Base-by-base conservation (phyloP, 1,140 invertebrate species). In the Vollenhovia emeryi region DNA sequence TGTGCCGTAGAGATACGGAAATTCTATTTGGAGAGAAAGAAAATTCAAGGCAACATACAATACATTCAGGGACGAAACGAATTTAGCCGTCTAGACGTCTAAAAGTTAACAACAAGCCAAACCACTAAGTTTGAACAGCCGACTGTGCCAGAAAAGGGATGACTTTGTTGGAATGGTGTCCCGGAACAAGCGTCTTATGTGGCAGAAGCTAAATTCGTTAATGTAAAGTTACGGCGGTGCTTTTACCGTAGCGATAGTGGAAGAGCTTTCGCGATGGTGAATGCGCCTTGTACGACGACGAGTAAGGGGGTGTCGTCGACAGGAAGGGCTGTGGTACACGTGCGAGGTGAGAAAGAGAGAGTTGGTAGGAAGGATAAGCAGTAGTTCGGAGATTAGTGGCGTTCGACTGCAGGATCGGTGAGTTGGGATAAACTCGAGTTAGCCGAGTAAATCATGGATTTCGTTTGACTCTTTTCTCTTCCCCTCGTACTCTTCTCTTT, bases 401-500 rank as follows among this genome's bases (percentile, higher is more conserved):
- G 45, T 78, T 89, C 89, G 75, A 90, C 89, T 83, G 85, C 89
- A 85, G 83, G 74, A 89, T 78, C 64, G 75, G 86, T 71, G 50
- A 45, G 71, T 52, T 24, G 40, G 85, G 78, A 90, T 89, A 87
- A 90, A 85, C 83, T 87, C 78, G 83, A 90, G 86, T 87, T 86
- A 84, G 30, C 60, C 40, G 78, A 87, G 86, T 76, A 90, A 90
- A 90, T 90, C 89, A 87, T 83, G 82, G 82, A 75, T 62, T 87
- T 80, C 75, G 75, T 86, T 90, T 73, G 33, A 74, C n/a, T 57
- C 52, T 59, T 60, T 68, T 45, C 24, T 84, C 36, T 30, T 18
- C 24, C 13, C 21, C 73, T 45, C 48, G 0, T 21, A 33, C 43
- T 57, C 21, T 33, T 55, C 43, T 21, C 40, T 36, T 78, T 48